Percentiles rank a stretch among this genome's conserved stretches.
phyloP scores from a whole-genome alignment of 1,140 invertebrate species.

The Micrasema longulum region DNA sequence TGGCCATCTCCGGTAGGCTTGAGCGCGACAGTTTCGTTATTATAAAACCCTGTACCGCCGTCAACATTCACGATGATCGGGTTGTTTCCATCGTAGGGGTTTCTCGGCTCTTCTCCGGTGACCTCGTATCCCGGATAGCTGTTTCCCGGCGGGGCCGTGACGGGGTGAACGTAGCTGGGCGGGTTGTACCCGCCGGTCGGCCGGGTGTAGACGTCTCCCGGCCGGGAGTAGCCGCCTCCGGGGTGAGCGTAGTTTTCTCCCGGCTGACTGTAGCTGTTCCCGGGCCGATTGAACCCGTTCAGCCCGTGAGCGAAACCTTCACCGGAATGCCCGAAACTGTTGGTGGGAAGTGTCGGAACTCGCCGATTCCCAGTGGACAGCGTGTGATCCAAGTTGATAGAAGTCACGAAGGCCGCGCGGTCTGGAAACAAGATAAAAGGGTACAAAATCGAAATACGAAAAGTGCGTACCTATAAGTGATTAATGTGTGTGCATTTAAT shows the following conservation, averaged over 20 bases:
- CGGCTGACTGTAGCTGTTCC: background rate
- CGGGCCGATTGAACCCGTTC: background rate
- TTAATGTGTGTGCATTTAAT: no score
- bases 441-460: slow-evolving; percentile 9
- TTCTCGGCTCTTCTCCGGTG: slow-evolving; percentile 4
- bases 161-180: no score
- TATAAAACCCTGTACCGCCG: background rate
- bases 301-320: background rate
- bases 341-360: no score
- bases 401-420: slow-evolving; percentile 37
- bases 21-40: slow-evolving; percentile 10
- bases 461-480: slow-evolving; percentile 42
- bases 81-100: slow-evolving; percentile 14
- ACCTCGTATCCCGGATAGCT: background rate
- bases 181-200: no score
- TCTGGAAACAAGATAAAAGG: background rate
- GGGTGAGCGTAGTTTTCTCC: background rate
- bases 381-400: slow-evolving; percentile 38
- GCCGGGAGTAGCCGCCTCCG: background rate
- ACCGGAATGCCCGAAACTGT: no score
- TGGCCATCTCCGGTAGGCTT: slow-evolving; percentile 3
- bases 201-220: background rate
- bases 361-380: slow-evolving; percentile 15
- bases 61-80: background rate
- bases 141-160: background rate